Conservation (phyloP, 2,888 invertebrate species). For the Xestobium rufovillosum region DNA sequence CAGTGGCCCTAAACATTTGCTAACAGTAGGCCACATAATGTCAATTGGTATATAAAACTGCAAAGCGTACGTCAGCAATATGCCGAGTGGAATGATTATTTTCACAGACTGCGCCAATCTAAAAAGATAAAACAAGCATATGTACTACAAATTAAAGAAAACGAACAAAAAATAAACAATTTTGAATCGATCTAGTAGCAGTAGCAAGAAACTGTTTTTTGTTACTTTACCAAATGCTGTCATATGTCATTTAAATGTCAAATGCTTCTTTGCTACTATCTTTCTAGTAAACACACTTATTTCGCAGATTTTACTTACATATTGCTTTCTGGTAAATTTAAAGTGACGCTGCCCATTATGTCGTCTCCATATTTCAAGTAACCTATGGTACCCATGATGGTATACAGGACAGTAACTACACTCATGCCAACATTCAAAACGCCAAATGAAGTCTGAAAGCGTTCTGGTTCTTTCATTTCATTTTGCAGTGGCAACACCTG, state of each 20-base stretch:
- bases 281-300: no score
- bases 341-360: slow-evolving; percentile 71
- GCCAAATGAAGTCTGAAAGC: slow-evolving; percentile 68
- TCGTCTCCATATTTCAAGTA: slow-evolving; percentile 77
- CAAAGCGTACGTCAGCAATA: slow-evolving; percentile 84
- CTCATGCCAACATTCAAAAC: slow-evolving; percentile 81
- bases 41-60: slow-evolving; percentile 93
- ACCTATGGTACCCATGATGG: slow-evolving; percentile 73
- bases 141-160: no score
- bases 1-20: slow-evolving; percentile 48
- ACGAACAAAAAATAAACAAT: no score
- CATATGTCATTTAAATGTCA: no score
- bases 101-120: slow-evolving; percentile 78
- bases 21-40: slow-evolving; percentile 74
- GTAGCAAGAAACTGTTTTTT: no score
- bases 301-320: slow-evolving; percentile 53
- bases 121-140: slow-evolving; percentile 33
- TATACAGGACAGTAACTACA: slow-evolving; percentile 64
- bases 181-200: no score
- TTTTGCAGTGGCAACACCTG: slow-evolving; percentile 82
- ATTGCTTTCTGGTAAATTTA: slow-evolving; percentile 64
- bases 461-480: slow-evolving; percentile 67
- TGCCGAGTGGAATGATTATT: slow-evolving; percentile 75
- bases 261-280: no score
- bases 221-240: no score